Conservation (phyloP, 2,888 invertebrate species). For the Spilarctia lutea region DNA sequence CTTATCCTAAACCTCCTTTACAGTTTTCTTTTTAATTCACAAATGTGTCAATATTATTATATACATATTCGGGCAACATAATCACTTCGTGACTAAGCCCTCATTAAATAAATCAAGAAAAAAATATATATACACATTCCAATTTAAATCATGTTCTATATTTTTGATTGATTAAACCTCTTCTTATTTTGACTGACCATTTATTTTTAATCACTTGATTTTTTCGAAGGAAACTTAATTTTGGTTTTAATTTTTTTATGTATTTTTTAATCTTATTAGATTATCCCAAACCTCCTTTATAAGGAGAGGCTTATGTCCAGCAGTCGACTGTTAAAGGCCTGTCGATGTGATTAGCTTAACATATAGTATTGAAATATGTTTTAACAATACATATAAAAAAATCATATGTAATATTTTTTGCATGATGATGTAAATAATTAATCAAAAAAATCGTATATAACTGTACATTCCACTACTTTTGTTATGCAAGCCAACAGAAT, state of each 20-base stretch:
- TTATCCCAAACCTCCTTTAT: no score
- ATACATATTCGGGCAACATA: no score
- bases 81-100: no score
- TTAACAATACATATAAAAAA: background rate
- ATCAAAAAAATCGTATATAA: background rate
- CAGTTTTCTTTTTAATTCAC: background rate
- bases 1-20: no score
- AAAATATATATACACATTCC: background rate
- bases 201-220: background rate
- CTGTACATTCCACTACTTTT: background rate
- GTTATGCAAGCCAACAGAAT: background rate
- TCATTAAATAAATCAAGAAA: no score
- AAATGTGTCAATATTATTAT: background rate
- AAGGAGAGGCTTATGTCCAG: no score
- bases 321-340: no score
- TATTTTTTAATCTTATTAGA: no score
- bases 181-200: no score
- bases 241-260: background rate
- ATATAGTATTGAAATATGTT: background rate
- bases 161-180: background rate
- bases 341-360: no score
- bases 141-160: background rate
- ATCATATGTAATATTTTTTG: background rate
- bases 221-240: background rate
- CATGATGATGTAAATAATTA: background rate